phyloP scores from a whole-genome alignment of 1,140 invertebrate genomes.

The Drosophila subpulchrella region DNA sequence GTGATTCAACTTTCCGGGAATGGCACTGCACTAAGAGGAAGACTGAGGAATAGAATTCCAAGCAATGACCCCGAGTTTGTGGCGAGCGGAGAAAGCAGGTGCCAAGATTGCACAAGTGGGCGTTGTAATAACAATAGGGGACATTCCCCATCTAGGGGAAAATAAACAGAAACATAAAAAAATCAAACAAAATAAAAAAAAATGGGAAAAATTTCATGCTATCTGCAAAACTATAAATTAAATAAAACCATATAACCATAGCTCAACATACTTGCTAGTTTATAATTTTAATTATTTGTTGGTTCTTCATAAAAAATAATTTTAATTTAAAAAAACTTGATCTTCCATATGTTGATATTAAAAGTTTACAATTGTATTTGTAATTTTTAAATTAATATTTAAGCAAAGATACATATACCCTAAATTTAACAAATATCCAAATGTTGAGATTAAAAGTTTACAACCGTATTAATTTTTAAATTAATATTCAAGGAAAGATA shows the following conservation, averaged over 20 bases:
- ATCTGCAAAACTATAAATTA: not conserved
- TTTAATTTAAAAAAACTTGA: no score
- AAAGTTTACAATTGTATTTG: no score
- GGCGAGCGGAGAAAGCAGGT: slow-evolving; percentile 17
- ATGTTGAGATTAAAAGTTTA: no score
- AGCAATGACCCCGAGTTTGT: slow-evolving; percentile 34
- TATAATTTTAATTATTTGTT: no score
- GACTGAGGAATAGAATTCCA: slow-evolving; percentile 1
- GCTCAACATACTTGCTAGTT: no score
- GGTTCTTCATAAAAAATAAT: no score
- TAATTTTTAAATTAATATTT: no score
- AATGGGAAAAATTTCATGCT: not conserved
- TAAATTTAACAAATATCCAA: no score
- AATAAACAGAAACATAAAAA: slow-evolving; percentile 9
- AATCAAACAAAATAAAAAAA: not conserved
- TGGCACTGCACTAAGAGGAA: not conserved
- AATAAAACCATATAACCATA: not conserved
- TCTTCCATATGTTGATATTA: no score
- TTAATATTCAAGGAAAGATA: no score
- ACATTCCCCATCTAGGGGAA: slow-evolving; percentile 11
- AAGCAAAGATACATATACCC: no score
- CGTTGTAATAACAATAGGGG: slow-evolving; percentile 21
- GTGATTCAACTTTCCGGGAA: not conserved
- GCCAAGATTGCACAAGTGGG: slow-evolving; percentile 5
- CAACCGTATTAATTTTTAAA: no score